Evolutionary conservation across 2,888 invertebrate genomes (phyloP), one percentile per base, ranked within the genome.

Genomic region (Myopa testacea): DNA sequence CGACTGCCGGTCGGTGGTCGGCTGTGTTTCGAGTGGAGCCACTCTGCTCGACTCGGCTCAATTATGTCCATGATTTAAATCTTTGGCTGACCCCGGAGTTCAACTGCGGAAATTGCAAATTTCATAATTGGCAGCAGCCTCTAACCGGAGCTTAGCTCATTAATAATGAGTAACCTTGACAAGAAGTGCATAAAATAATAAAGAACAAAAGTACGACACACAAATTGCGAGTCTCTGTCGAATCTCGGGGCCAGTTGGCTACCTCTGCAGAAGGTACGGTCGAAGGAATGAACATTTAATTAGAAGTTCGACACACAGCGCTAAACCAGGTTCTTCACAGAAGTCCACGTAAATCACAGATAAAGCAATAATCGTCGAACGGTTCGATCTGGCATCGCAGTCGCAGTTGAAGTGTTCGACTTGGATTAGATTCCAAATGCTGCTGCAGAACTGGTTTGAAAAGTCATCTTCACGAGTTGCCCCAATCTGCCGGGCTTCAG

Each of bases 31-130:
- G 60, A 77, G 73, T 77, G 77, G 79, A 74, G 75, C 26, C 72
- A 40, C 65, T 45, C n/a, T n/a, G 55, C 67, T 75, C 45, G 16
- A 37, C 37, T 34, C 74, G 34, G 78, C 83, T 83, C 86, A 87
- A 87, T 87, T 87, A 87, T 83, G 82, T 82, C 80, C 84, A 84
- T 87, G 87, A 87, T 87, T 87, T 87, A 86, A 87, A 87, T 86
- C 87, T 85, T 83, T 85, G 83, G 84, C 84, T 87, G 87, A 87
- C 87, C 87, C 82, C 85, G 86, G 84, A 87, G 87, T 86, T 86
- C 87, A 87, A 84, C 86, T 84, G 83, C 86, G 87, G 87, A 87
- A 86, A 87, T 86, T 87, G 85, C 86, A 85, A 87, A 86, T 87
- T 87, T 87, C 86, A 87, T 87, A 85, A 87, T 86, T 86, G 86